Conservation (phyloP, 2,113 vertebrate species). For the Pao palembangensis region DNA sequence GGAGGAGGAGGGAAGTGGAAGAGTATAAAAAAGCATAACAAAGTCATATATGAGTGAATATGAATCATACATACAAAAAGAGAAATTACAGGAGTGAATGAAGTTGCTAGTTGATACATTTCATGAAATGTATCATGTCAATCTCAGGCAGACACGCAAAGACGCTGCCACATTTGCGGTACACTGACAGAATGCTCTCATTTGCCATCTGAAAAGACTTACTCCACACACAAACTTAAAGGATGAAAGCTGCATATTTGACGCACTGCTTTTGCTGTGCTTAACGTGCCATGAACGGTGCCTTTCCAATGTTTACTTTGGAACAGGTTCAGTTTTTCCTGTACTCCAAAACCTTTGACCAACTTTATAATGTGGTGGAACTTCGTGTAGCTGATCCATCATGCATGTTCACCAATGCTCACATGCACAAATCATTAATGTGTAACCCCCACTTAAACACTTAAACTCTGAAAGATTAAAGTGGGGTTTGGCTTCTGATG, state of each 20-base stretch:
- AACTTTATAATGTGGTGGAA: constrained; percentile 27
- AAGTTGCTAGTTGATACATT: too few relatives aligned
- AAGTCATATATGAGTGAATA: too few relatives aligned
- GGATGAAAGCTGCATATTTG: constrained; percentile 41
- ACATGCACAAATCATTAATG: constrained; percentile 62
- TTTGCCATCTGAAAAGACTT: constrained; percentile 36
- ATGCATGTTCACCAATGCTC: constrained; percentile 35
- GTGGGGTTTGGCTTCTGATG: constrained; percentile 45
- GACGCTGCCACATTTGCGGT: not conserved
- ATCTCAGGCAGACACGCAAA: not conserved
- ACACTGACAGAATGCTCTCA: constrained; percentile 39
- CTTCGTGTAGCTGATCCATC: constrained; percentile 34
- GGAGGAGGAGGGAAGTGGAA: too few relatives aligned
- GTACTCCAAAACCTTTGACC: constrained; percentile 35
- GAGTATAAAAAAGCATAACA: too few relatives aligned
- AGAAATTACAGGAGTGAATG: too few relatives aligned
- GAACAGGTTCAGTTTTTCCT: constrained; percentile 40
- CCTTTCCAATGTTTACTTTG: constrained; percentile 58
- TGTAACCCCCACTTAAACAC: constrained; percentile 49
- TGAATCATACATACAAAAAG: too few relatives aligned
- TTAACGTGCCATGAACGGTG: constrained; percentile 46
- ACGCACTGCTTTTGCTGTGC: constrained; percentile 23
- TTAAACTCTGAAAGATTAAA: constrained; percentile 64
- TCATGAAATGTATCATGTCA: too few relatives aligned
- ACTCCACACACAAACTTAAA: constrained; percentile 5